Conservation (phyloP, 1,140 invertebrate genomes). For the Dendroctonus ponderosae region DNA sequence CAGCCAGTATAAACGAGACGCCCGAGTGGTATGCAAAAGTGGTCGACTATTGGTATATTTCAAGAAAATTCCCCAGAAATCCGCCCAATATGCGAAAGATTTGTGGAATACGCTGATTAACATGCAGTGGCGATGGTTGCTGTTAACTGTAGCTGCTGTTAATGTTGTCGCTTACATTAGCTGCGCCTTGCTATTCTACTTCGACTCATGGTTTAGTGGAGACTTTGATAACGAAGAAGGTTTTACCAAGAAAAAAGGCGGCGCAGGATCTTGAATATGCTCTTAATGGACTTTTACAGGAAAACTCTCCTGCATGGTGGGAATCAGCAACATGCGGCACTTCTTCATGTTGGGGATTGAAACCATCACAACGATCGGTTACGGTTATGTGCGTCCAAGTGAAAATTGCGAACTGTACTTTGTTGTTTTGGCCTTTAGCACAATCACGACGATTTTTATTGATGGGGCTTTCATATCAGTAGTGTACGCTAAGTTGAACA, state of each 20-base stretch:
- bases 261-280: no score
- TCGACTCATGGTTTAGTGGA: conserved; percentile 38
- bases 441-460: conserved; percentile 36
- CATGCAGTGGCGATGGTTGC: conserved; percentile 39
- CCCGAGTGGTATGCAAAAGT: conserved; percentile 35
- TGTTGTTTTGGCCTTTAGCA: conserved; percentile 35
- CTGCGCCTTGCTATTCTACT: conserved; percentile 33
- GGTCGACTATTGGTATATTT: conserved; percentile 34
- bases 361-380: conserved; percentile 39
- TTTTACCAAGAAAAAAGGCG: background rate
- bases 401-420: conserved; percentile 35
- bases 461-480: conserved; percentile 41
- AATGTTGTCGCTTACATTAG: conserved; percentile 33
- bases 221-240: conserved; percentile 31
- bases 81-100: conserved; percentile 32
- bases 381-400: conserved; percentile 38
- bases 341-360: conserved; percentile 41
- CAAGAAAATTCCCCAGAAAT: conserved; percentile 37
- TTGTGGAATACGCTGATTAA: conserved; percentile 37
- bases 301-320: conserved; percentile 23
- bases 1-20: conserved; percentile 1
- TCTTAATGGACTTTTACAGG: no score
- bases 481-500: conserved; percentile 58
- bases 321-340: conserved; percentile 28
- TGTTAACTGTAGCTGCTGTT: conserved; percentile 26